These are phyloP conservation scores for Antigone vipio DNA, from an alignment of 2,113 vertebrate species.

Conservation along the genomic window DNA sequence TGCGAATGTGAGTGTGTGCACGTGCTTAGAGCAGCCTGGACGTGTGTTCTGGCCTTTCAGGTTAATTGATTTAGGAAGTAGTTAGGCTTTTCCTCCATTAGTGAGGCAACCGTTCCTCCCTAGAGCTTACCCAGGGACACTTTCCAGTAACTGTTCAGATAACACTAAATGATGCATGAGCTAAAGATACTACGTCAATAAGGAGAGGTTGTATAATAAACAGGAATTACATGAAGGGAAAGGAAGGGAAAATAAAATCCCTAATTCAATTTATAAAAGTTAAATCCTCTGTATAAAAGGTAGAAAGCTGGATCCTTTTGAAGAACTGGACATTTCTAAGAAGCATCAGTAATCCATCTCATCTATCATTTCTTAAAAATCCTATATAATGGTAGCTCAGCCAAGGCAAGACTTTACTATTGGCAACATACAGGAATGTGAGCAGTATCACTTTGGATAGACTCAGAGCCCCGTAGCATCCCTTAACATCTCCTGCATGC, in stretches of 20 bases:
- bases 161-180: conserved; percentile 64
- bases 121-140: conserved; percentile 35
- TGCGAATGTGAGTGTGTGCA: not conserved
- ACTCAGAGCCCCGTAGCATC: not conserved
- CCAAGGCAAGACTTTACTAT: not conserved
- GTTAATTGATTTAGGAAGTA: conserved; percentile 71
- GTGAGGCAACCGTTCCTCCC: conserved; percentile 33
- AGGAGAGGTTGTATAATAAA: conserved; percentile 22
- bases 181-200: conserved; percentile 49
- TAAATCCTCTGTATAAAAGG: not conserved
- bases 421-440: not conserved
- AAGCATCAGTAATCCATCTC: not conserved
- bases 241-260: conserved; percentile 32
- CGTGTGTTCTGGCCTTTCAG: not conserved
- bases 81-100: conserved; percentile 70
- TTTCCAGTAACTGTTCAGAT: conserved; percentile 64
- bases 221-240: conserved; percentile 3
- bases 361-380: not conserved
- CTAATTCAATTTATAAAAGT: not conserved
- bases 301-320: not conserved
- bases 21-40: not conserved
- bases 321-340: not conserved
- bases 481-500: not conserved
- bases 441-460: not conserved
- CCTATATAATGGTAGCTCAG: not conserved